phyloP scores from a whole-genome alignment of 2,113 vertebrate genomes.

The Poeciliopsis turrubarensis region DNA sequence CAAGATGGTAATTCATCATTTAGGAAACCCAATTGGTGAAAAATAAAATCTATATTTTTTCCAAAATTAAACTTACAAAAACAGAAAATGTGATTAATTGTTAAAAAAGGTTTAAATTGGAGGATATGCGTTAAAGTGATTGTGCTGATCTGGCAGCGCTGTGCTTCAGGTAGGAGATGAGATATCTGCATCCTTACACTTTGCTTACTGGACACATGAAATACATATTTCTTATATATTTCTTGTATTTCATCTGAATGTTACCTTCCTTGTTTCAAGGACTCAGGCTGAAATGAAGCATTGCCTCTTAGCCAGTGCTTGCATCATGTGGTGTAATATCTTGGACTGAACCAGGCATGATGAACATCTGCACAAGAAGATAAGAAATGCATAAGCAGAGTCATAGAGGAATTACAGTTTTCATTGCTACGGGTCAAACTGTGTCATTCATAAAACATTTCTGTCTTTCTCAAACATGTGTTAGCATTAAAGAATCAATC shows the following conservation, averaged over 20 bases:
- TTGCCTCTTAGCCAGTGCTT: slow-evolving; percentile 45
- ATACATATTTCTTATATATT: too few relatives aligned
- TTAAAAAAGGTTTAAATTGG: too few relatives aligned
- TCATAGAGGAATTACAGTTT: slow-evolving; percentile 11
- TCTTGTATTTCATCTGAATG: too few relatives aligned
- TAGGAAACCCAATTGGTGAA: too few relatives aligned
- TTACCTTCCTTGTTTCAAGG: too few relatives aligned
- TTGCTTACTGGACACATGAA: too few relatives aligned
- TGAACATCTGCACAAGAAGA: slow-evolving; percentile 28
- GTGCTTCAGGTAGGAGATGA: too few relatives aligned
- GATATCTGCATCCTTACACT: too few relatives aligned
- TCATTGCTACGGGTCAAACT: background rate
- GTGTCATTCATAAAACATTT: slow-evolving; percentile 16
- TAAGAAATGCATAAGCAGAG: slow-evolving; percentile 21
- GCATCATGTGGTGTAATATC: slow-evolving; percentile 58
- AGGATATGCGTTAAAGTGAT: background rate
- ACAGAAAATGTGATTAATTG: too few relatives aligned
- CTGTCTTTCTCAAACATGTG: background rate
- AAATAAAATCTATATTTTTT: too few relatives aligned
- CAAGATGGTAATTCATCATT: too few relatives aligned
- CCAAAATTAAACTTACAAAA: too few relatives aligned
- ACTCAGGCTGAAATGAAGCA: background rate
- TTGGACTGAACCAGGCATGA: slow-evolving; percentile 17
- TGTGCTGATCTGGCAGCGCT: background rate
- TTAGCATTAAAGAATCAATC: background rate